Evolutionary conservation across 2,797 vertebrate genomes (phyloP).

Genomic region (Sparidentex hasta): DNA sequence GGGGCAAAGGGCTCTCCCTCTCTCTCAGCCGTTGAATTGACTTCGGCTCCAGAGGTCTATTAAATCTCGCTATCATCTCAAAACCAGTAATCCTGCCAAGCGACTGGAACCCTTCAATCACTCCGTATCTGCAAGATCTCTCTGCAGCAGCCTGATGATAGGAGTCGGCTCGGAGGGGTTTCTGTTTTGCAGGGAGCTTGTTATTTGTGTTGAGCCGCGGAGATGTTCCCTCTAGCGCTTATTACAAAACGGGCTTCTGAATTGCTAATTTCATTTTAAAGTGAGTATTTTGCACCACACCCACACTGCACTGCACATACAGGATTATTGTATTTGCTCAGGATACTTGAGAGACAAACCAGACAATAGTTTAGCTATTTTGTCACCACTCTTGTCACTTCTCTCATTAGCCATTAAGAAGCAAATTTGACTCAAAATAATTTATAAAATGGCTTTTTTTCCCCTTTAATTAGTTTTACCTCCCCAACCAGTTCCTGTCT

Average conservation of each 20-base stretch:
- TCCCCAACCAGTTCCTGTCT: too few species aligned
- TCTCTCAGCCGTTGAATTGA: constrained; percentile 58
- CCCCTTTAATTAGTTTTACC: too few species aligned
- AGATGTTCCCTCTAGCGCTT: constrained; percentile 28
- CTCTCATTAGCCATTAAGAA: background rate
- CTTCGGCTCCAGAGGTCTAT: constrained; percentile 74
- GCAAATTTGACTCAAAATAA: background rate
- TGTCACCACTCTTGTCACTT: background rate
- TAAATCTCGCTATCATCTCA: constrained; percentile 82
- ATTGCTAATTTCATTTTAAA: constrained; percentile 11
- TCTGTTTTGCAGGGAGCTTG: constrained; percentile 52
- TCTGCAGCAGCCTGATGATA: constrained; percentile 61
- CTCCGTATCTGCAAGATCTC: constrained; percentile 69
- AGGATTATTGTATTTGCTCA: background rate
- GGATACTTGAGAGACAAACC: background rate
- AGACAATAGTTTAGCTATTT: background rate
- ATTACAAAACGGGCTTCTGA: background rate
- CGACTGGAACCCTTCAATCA: constrained; percentile 79
- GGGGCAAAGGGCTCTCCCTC: constrained; percentile 49
- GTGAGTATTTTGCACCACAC: background rate
- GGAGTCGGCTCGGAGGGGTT: constrained; percentile 47
- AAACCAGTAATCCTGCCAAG: constrained; percentile 77
- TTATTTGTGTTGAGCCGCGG: constrained; percentile 52
- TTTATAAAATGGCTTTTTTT: background rate
- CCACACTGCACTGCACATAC: background rate